Evolutionary conservation across 2,888 invertebrate genomes (phyloP), one percentile per base, ranked within the genome.

Genomic region (Gandaritis pyraliata): DNA sequence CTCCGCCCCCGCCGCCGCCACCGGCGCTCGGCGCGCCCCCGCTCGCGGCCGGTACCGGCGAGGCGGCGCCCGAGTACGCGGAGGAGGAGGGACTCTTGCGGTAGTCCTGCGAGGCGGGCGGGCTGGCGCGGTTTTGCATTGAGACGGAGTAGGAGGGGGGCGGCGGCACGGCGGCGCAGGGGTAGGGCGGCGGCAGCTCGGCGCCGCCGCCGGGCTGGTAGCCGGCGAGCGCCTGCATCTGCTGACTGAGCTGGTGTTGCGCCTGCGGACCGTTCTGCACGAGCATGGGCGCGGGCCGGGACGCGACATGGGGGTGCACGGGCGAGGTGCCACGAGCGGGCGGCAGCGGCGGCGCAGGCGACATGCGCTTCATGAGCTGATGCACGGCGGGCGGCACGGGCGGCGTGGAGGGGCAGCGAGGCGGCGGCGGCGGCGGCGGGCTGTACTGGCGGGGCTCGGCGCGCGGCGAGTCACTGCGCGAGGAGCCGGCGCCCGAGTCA

Each of bases 61-160:
- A 96, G 8, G 96, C 95, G 38, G 95, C 95, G 38, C 96, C 97
- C 38, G 97, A 96, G 83, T 97, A 97, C 68, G 97, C 96, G 1
- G 97, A 97, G 16, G 97, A 97, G 18, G 96, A 96, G 0, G 97
- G 97, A 76, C 96, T 96, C 86, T 97, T 97, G 49, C 97, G 93
- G 81, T 96, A 96, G 77, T 97, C 97, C 73, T 95, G 95, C 56
- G 95, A 95, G 76, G 95, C 96, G 29, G 97, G 97, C 8, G 97
- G 97, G 75, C 96, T 97, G 81, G 97, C 97, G 12, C 97, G 94
- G 81, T 95, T 97, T 82, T 97, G 97, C 91, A 97, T 96, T 5
- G 97, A 96, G 1, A 96, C 96, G 15, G 96, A 95, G 83, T 97
- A 97, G 23, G 96, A 96, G 6, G 97, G 97, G n/a, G 96, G 96